Base-by-base conservation (phyloP, 2,113 vertebrate species). In the Atherinomorus stipes region DNA sequence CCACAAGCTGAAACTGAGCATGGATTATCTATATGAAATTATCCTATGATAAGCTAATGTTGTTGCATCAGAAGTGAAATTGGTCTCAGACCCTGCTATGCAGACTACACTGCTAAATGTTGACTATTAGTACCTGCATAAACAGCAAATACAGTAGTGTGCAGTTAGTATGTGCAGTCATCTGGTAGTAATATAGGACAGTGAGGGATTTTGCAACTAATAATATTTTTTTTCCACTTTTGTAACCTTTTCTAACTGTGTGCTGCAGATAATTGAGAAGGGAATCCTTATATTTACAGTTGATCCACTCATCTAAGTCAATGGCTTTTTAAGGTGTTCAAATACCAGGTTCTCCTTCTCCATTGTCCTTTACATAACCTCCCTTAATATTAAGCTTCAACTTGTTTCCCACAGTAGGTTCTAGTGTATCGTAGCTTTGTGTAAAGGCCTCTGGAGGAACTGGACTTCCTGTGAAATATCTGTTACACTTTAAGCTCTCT, bases 141-240 rank as follows among this genome's bases (percentile, higher is more conserved):
- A 47, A 47, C 44, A 47, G 44, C 7, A 1, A 13, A 7, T 47
- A n/a, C 44, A 47, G 44, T 18, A 4, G 4, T 45, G 1, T 47
- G 4, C n/a, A n/a, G n/a, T n/a, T n/a, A n/a, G n/a, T n/a, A 60
- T 60, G 57, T 52, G 31, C 42, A 78, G 26, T 58, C 7, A 31
- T 59, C 74, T 64, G 78, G 34, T 38, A 60, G 38, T 53, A 44
- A 72, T 52, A 64, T 65, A 87, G 87, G 84, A 89, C 64, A 80
- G 81, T 84, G 84, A 91, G 85, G 87, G 90, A 91, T 91, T 81
- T 57, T 68, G 54, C 42, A 34, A 38, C 22, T 51, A 25, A 31
- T 49, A 42, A 50, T 1, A 37, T n/a, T 38, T 65, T 64, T 61
- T 51, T 71, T 78, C 28, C 9, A 1, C 58, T 44, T 60, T 79